Evolutionary conservation across 2,888 invertebrate genomes (phyloP).

Genomic region (Drosophila cognata): DNA sequence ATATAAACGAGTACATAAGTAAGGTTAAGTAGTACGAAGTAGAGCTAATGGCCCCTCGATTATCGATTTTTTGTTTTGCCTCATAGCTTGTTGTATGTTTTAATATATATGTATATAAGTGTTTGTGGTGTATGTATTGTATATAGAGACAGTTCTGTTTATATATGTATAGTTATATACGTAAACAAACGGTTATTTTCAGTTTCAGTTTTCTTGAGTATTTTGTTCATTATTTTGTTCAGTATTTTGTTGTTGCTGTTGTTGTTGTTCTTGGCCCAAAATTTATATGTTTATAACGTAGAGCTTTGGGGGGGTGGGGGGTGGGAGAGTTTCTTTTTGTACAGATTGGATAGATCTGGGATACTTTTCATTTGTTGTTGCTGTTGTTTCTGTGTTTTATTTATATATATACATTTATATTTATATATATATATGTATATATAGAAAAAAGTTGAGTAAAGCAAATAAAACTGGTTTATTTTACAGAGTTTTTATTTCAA

Average conservation of each 20-base stretch:
- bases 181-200: conserved; percentile 17
- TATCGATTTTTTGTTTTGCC: conserved; percentile 14
- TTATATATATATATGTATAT: background rate
- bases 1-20: conserved; percentile 22
- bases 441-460: conserved; percentile 37
- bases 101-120: conserved; percentile 22
- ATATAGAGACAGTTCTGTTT: conserved; percentile 18
- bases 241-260: conserved; percentile 9
- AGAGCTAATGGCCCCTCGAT: conserved; percentile 9
- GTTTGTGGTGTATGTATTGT: conserved; percentile 8
- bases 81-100: conserved; percentile 3
- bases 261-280: conserved; percentile 12
- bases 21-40: conserved; percentile 25
- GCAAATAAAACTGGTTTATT: conserved; percentile 49
- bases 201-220: conserved; percentile 5
- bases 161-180: conserved; percentile 8
- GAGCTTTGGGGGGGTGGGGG: conserved; percentile 3
- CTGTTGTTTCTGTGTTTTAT: conserved; percentile 7
- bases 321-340: conserved; percentile 31
- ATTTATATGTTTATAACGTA: conserved; percentile 17
- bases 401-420: conserved; percentile 6
- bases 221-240: conserved; percentile 12
- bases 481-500: conserved; percentile 38
- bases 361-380: conserved; percentile 17
- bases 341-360: conserved; percentile 34